Conservation (phyloP, 2,888 invertebrate genomes). For the Limnephilus marmoratus region DNA sequence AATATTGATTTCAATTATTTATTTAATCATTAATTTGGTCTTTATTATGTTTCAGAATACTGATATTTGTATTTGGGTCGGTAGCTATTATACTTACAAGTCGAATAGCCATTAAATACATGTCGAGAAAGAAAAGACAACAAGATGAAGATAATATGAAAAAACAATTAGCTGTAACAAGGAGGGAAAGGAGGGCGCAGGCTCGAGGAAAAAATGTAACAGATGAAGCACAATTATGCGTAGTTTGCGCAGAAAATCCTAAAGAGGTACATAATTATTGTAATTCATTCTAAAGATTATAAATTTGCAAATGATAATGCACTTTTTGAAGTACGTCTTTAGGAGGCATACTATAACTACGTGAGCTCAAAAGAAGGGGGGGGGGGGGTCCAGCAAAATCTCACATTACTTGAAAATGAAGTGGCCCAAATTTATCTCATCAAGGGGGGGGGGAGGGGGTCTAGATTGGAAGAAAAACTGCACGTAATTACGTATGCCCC, state of each 20-base stretch:
- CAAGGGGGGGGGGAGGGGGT: no score
- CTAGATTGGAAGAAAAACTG: no score
- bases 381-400: no score
- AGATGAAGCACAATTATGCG: constrained; percentile 83
- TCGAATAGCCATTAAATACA: constrained; percentile 77
- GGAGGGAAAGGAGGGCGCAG: constrained; percentile 81
- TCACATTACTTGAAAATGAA: no score
- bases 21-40: neutral
- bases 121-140: constrained; percentile 75
- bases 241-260: constrained; percentile 91
- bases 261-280: constrained; percentile 80
- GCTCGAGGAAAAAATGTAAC: constrained; percentile 80
- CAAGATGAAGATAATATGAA: constrained; percentile 79
- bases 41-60: constrained; percentile 72
- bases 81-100: constrained; percentile 77
- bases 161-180: constrained; percentile 80
- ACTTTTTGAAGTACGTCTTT: neutral
- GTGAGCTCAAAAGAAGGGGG: no score
- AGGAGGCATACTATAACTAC: no score
- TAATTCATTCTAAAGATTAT: neutral
- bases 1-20: neutral
- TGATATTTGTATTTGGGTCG: constrained; percentile 77
- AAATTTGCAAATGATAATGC: neutral
- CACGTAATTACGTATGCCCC: no score
- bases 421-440: no score